Evolutionary conservation across 1,140 invertebrate species (phyloP).

Genomic region (Diachasmimorpha longicaudata): DNA sequence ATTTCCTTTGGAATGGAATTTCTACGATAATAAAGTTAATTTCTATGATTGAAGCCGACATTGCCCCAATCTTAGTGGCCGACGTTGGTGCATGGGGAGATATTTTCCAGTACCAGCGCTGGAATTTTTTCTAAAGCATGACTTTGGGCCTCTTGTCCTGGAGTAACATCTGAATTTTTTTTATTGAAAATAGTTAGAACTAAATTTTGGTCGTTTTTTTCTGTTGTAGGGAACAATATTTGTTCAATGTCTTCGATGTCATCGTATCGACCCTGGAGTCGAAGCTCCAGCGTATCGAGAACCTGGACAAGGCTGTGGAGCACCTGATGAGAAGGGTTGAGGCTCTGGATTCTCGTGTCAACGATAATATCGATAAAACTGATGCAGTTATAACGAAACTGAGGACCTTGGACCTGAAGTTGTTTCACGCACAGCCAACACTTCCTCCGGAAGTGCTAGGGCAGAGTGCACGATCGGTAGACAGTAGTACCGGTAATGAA

Average conservation of each 20-base stretch:
- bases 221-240: constrained; percentile 82
- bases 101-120: too few relatives aligned
- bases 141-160: too few relatives aligned
- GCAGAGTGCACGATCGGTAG: constrained; percentile 36
- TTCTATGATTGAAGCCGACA: too few relatives aligned
- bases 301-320: constrained; percentile 84
- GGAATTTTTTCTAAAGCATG: too few relatives aligned
- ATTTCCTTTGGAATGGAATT: too few relatives aligned
- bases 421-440: constrained; percentile 66
- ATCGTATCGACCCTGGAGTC: constrained; percentile 86
- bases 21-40: too few relatives aligned
- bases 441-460: constrained; percentile 42
- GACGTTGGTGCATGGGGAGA: too few relatives aligned
- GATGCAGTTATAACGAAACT: constrained; percentile 80
- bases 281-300: constrained; percentile 85
- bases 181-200: too few relatives aligned
- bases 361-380: constrained; percentile 83
- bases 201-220: neutral
- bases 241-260: constrained; percentile 87
- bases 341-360: constrained; percentile 77
- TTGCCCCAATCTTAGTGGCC: too few relatives aligned
- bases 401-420: constrained; percentile 72
- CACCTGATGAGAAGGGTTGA: constrained; percentile 84
- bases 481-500: constrained; percentile 40
- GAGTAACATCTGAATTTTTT: too few relatives aligned